Evolutionary conservation across 1,140 invertebrate genomes (phyloP).

Genomic region (Ridgeia piscesae): DNA sequence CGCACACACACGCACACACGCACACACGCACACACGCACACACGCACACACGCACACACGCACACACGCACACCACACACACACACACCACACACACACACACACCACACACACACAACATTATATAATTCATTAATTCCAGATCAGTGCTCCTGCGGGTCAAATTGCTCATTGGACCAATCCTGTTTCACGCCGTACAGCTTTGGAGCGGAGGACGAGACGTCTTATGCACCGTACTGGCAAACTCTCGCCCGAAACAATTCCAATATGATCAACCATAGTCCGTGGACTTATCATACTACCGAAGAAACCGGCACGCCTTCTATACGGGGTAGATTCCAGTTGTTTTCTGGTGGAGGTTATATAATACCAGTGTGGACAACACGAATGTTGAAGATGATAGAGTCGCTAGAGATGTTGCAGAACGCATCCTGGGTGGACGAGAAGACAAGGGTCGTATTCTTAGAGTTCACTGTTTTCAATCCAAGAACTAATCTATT

Average conservation of each 20-base stretch:
- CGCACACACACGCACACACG: constrained; percentile 28
- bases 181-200: constrained; percentile 3
- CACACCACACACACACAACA: too few species aligned
- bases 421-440: not conserved
- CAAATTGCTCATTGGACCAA: not conserved
- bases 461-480: not conserved
- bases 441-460: not conserved
- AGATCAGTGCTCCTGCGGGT: not conserved
- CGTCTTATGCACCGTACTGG: not conserved
- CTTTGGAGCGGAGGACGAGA: not conserved
- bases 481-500: not conserved
- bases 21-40: constrained; percentile 21
- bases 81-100: constrained; percentile 30
- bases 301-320: not conserved
- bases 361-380: not conserved
- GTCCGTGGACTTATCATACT: not conserved
- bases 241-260: not conserved
- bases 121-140: not conserved
- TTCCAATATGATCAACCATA: not conserved
- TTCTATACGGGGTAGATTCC: not conserved
- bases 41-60: constrained; percentile 10
- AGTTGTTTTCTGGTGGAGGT: not conserved
- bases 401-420: not conserved
- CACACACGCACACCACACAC: not conserved
- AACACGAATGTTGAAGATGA: not conserved